phyloP scores from a whole-genome alignment of 1,140 invertebrate genomes.

The Penaeus indicus region DNA sequence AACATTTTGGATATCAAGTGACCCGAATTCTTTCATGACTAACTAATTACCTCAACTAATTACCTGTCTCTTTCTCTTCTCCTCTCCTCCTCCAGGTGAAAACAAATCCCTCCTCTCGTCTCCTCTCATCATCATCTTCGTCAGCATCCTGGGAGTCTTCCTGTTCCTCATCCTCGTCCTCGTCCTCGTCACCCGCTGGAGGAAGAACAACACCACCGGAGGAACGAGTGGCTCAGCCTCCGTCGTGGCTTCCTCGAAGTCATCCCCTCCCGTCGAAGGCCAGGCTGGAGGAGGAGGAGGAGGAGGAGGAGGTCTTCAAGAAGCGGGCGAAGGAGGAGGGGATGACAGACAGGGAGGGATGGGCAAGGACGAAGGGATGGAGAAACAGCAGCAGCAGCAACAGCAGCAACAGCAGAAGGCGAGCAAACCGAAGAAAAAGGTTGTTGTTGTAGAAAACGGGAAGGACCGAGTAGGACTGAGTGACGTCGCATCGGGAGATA shows the following conservation, averaged over 20 bases:
- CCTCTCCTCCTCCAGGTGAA: constrained; percentile 35
- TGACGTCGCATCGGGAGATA: background rate
- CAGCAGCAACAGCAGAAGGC: constrained; percentile 1
- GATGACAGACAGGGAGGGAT: constrained; percentile 9
- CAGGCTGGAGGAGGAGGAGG: background rate
- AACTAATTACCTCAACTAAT: background rate
- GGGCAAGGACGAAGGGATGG: constrained; percentile 1
- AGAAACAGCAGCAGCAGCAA: background rate
- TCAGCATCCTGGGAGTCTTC: constrained; percentile 57
- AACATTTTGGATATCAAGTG: background rate
- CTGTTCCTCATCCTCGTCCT: constrained; percentile 53
- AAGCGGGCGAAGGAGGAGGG: background rate
- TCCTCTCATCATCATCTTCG: constrained; percentile 62
- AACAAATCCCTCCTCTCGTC: constrained; percentile 59
- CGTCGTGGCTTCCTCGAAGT: background rate
- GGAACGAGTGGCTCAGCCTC: background rate
- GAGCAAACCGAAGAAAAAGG: constrained; percentile 38
- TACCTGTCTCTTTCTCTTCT: background rate
- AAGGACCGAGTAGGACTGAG: constrained; percentile 38
- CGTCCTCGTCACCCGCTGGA: constrained; percentile 53
- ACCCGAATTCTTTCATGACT: too few relatives aligned
- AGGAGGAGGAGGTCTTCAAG: constrained; percentile 3
- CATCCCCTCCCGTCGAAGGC: background rate
- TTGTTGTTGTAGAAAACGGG: constrained; percentile 43
- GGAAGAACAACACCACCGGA: constrained; percentile 33